phyloP scores from a whole-genome alignment of 2,797 vertebrate genomes.

The Fistularia tabacaria region DNA sequence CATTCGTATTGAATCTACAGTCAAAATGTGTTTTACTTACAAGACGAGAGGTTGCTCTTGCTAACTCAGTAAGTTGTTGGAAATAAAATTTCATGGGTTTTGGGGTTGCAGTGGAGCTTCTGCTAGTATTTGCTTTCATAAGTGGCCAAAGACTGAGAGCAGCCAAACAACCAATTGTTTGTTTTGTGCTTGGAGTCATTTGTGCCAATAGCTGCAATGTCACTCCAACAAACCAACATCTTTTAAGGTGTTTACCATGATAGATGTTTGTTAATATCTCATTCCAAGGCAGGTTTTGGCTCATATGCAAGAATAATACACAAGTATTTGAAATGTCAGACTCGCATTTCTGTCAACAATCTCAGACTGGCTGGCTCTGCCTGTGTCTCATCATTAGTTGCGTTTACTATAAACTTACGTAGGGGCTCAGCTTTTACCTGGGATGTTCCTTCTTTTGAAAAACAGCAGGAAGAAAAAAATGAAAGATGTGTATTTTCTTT shows the following conservation, averaged over 20 bases:
- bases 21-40: no score
- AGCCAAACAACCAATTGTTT: no score
- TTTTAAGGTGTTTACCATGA: conserved; percentile 55
- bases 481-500: conserved; percentile 77
- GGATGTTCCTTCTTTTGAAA: conserved; percentile 76
- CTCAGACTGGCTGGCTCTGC: conserved; percentile 67
- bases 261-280: conserved; percentile 52
- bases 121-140: no score
- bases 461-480: conserved; percentile 60
- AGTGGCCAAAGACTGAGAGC: no score
- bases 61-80: no score
- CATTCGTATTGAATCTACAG: no score
- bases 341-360: conserved; percentile 71
- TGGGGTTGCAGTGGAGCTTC: no score
- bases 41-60: no score
- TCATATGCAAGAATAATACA: conserved; percentile 65
- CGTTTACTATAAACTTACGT: conserved; percentile 81
- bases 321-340: conserved; percentile 78
- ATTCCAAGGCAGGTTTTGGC: conserved; percentile 54
- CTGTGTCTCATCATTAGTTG: conserved; percentile 65
- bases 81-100: no score
- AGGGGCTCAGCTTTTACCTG: conserved; percentile 84
- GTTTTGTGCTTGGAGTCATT: no score
- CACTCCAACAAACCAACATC: conserved; percentile 48
- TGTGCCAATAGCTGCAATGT: conserved; percentile 9